These are phyloP conservation scores for Heteronetta atricapilla DNA, from an alignment of 2,113 vertebrate species.

Conservation along the genomic window DNA sequence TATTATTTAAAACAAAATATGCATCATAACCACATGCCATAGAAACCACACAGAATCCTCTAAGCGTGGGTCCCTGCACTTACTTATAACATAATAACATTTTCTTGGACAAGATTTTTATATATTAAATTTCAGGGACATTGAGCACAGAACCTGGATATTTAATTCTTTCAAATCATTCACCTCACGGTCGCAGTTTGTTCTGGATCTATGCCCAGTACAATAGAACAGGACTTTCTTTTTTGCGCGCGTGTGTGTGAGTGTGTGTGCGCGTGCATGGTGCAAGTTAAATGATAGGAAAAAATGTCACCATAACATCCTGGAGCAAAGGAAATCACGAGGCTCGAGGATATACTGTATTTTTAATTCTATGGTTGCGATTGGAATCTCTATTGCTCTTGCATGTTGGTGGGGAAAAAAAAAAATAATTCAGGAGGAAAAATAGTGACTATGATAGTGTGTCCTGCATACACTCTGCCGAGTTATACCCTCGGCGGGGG, in stretches of 20 bases:
- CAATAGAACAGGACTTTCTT: conserved; percentile 71
- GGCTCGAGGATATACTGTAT: not conserved
- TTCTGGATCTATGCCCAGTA: conserved; percentile 78
- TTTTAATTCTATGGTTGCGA: not conserved
- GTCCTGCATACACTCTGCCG: not conserved
- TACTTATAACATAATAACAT: conserved; percentile 78
- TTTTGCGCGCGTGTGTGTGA: not conserved
- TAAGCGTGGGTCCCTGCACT: conserved; percentile 65
- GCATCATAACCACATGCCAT: conserved; percentile 31
- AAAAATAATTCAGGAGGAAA: not conserved
- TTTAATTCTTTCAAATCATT: conserved; percentile 65
- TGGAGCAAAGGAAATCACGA: not conserved
- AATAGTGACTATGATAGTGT: not conserved
- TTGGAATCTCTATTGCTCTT: not conserved
- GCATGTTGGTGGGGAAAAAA: not conserved
- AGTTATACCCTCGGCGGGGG: not conserved
- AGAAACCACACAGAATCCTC: conserved; percentile 69
- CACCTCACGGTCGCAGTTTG: conserved; percentile 68
- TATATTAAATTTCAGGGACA: conserved; percentile 35
- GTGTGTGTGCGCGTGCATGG: not conserved
- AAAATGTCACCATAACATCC: not conserved
- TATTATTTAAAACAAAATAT: conserved; percentile 34
- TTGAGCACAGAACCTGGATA: conserved; percentile 66
- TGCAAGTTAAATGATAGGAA: not conserved
- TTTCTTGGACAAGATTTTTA: conserved; percentile 73